Base-by-base conservation (phyloP, 2,797 vertebrate species). In the Sparidentex hasta region DNA sequence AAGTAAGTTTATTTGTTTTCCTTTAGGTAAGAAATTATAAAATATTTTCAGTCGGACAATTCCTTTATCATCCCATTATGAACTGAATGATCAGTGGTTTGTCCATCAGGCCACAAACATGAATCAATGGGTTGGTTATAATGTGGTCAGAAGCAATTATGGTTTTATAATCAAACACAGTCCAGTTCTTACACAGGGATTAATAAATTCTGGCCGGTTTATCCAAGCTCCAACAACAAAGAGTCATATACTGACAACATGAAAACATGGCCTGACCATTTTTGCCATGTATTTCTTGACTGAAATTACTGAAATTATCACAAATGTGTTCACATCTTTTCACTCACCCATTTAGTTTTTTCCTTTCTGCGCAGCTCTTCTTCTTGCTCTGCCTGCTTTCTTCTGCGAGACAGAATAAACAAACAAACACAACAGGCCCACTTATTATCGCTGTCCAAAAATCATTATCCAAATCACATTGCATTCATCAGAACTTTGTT, bases 301-400 rank as follows among this genome's bases (percentile, higher is more conserved):
- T n/a, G n/a, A n/a, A n/a, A n/a, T n/a, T n/a, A n/a, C 0, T 20
- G 1, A 20, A 46, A 23, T 8, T 56, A 13, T 18, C 3, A 11
- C 1, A 20, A 64, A 46, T 38, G 21, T 23, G 25, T 9, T 38
- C 0, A 57, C 33, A 18, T 58, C 5, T 65, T 63, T 59, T 20
- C 1, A 54, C 95, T 85, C 81, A 97, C 97, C 97, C 96, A 97
- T 93, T 81, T 94, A 0, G 73, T 69, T 76, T 95, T 96, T 85
- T 97, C 97, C 29, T 90, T 84, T 74, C 63, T 94, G 16, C 88
- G 92, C 66, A 94, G 70, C 81, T 93, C 90, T 1, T 95, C 95
- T 33, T 96, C 95, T 83, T 93, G 66, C 62, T 94, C 92, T 0
- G 93, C 95, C 82, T 95, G 94, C 80, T 94, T 93, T 83, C 90